These are phyloP conservation scores for Lissocephala sabroskyi DNA, from an alignment of 2,888 invertebrate species.

Conservation along the genomic window DNA sequence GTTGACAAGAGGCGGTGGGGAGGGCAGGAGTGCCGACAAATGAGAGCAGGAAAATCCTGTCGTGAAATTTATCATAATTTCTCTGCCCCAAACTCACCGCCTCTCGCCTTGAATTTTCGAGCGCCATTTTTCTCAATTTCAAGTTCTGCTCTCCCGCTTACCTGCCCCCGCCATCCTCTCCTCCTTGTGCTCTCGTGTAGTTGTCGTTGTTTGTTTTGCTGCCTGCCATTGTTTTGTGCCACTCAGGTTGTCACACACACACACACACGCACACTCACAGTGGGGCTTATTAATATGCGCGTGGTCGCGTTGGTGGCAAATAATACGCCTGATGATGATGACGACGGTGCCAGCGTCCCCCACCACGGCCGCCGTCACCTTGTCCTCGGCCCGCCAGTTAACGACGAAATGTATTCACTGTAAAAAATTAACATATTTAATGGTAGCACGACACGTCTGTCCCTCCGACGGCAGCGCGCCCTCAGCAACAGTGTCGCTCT, in stretches of 20 bases:
- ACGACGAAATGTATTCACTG: conserved; percentile 60
- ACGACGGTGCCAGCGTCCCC: not conserved
- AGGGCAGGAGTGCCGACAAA: conserved; percentile 22
- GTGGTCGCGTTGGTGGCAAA: conserved; percentile 39
- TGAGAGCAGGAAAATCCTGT: conserved; percentile 53
- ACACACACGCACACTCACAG: not conserved
- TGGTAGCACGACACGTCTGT: conserved; percentile 63
- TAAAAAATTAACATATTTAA: conserved; percentile 66
- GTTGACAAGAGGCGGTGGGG: no score
- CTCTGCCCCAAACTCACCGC: no score
- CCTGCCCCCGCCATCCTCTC: no score
- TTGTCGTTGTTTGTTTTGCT: no score
- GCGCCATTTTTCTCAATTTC: conserved; percentile 58
- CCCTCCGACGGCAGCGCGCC: conserved; percentile 33
- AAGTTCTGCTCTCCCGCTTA: not conserved
- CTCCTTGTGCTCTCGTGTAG: no score
- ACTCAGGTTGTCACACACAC: not conserved
- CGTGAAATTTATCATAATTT: conserved; percentile 47
- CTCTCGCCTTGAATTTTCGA: conserved; percentile 49
- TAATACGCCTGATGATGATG: conserved; percentile 50
- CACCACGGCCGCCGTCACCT: not conserved
- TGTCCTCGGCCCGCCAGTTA: conserved; percentile 1
- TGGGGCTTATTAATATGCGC: not conserved
- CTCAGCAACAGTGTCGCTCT: not conserved
- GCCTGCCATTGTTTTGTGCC: not conserved